phyloP scores from a whole-genome alignment of 1,140 invertebrate genomes.

The Fopius arisanus region DNA sequence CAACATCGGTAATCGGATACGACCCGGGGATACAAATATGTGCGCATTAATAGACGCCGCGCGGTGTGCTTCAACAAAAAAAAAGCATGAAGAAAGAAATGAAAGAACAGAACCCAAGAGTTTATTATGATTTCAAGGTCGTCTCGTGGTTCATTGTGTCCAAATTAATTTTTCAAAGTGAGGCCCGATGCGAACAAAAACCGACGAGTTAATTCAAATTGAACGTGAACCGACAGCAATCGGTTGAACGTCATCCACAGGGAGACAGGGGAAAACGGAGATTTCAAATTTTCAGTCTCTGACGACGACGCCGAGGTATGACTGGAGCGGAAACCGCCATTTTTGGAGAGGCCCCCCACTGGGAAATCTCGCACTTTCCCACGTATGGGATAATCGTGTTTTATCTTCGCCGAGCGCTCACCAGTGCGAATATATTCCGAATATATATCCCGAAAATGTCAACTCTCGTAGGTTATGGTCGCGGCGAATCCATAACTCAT shows the following conservation, averaged over 20 bases:
- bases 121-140: conserved; percentile 11
- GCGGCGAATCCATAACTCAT: neutral
- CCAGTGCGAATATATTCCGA: conserved; percentile 16
- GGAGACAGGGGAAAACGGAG: neutral
- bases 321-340: neutral
- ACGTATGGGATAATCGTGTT: conserved; percentile 64
- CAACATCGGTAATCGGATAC: conserved; percentile 58
- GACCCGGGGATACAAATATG: conserved; percentile 57
- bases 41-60: conserved; percentile 58
- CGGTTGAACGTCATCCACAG: neutral
- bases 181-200: neutral
- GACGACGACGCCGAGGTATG: neutral
- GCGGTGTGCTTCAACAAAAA: conserved; percentile 30
- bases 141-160: conserved; percentile 9
- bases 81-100: neutral
- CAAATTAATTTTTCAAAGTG: conserved; percentile 13
- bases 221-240: conserved; percentile 24
- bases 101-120: neutral
- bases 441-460: neutral
- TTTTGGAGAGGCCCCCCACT: conserved; percentile 53
- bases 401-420: conserved; percentile 53
- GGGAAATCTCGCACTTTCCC: conserved; percentile 63
- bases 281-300: neutral
- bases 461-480: neutral
- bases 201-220: conserved; percentile 23